Base-by-base conservation (phyloP, 2,888 invertebrate species). In the Nymphalis urticae region DNA sequence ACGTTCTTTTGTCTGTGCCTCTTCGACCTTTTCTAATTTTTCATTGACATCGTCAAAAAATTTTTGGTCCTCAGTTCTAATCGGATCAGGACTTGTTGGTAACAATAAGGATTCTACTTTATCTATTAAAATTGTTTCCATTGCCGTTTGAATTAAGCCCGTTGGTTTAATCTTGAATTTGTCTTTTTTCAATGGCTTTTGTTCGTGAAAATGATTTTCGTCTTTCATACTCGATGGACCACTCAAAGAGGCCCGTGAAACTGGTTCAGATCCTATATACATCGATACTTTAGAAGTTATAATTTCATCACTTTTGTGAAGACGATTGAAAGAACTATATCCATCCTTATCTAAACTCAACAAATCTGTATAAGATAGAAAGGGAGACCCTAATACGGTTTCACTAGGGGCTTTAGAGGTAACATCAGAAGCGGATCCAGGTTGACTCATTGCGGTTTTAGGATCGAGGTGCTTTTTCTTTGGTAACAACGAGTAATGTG, bases 41-140 rank as follows among this genome's bases (percentile, higher is more conserved):
- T 87, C 82, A 73, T 87, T 88, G 1, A 91, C 89, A 68, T 91
- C 88, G 70, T 84, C 82, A 75, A 92, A 91, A 76, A 92, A 92
- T 73, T 88, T 85, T 70, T 82, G 80, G 32, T 85, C 84, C 62
- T 80, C 77, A 59, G 76, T 74, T 68, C 80, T 78, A 13, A 75
- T 66, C 1, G 80, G 80, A 68, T 87, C 86, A 19, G 92, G 90
- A 36, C 89, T 86, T 32, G 91, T 82, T 1, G 91, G 89, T 72
- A 91, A 77, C 64, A 92, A 82, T 53, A 92, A 73, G 51, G 86
- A 85, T 62, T 91, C 93, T 1, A 94, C 92, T 82, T 89, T 93
- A 73, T 94, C 94, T 72, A 94, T 88, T 13, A 94, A 84, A 68
- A 94, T 94, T 54, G 93, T 94, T 78, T 93, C 92, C 86, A 94